These are phyloP conservation scores for Phrynosoma platyrhinos DNA, from an alignment of 2,113 vertebrate genomes.

Conservation along the genomic window DNA sequence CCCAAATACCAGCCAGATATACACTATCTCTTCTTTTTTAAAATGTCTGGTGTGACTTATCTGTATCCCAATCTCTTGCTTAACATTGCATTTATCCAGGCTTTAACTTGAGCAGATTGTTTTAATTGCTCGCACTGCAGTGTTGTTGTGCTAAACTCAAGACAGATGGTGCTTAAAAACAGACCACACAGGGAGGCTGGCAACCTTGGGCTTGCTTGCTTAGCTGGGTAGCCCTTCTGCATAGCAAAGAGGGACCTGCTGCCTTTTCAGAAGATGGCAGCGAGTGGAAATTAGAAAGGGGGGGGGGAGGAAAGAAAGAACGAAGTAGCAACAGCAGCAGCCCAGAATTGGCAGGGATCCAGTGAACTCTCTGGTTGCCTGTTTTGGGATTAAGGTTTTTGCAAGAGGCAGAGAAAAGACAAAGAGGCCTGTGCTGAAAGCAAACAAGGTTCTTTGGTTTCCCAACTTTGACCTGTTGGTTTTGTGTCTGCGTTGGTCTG, in stretches of 20 bases:
- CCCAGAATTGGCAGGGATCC: not conserved
- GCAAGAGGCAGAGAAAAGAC: constrained; percentile 3
- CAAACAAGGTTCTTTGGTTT: not conserved
- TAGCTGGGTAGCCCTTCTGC: constrained; percentile 19
- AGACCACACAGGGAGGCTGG: constrained; percentile 70
- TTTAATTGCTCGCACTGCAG: constrained; percentile 64
- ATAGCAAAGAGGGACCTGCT: constrained; percentile 46
- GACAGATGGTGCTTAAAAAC: constrained; percentile 75
- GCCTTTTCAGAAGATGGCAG: constrained; percentile 48
- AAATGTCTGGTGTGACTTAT: constrained; percentile 23
- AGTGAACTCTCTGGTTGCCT: not conserved
- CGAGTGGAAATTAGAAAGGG: constrained; percentile 25
- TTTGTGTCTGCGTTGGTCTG: not conserved
- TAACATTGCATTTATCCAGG: constrained; percentile 54
- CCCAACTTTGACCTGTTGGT: not conserved
- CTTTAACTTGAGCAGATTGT: constrained; percentile 53
- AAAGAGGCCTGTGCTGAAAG: not conserved
- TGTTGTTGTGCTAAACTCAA: constrained; percentile 67
- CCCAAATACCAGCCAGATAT: not conserved
- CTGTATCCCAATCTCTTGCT: constrained; percentile 43
- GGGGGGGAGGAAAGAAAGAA: fast-evolving
- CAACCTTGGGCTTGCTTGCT: constrained; percentile 51
- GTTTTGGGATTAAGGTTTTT: constrained; percentile 31
- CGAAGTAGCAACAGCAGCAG: not conserved
- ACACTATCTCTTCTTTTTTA: constrained; percentile 9